Evolutionary conservation across 2,797 vertebrate genomes (phyloP).

Genomic region (Glossophaga mutica): DNA sequence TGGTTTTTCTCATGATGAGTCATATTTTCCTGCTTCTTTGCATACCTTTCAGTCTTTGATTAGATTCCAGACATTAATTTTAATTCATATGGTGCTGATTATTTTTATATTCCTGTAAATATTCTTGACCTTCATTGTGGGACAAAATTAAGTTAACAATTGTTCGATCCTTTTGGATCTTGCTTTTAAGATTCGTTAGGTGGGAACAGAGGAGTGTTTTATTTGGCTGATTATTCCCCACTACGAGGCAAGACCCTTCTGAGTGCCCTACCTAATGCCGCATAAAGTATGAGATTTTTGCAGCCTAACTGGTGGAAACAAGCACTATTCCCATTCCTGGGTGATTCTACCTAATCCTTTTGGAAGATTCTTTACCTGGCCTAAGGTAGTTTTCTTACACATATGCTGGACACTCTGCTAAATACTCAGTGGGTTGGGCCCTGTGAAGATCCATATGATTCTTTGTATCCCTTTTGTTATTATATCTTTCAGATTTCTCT

Average conservation of each 20-base stretch:
- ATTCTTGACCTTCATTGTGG: slow-evolving; percentile 7
- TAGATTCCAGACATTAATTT: slow-evolving; percentile 20
- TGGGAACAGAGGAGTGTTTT: background rate
- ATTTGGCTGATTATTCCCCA: background rate
- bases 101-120: slow-evolving; percentile 40
- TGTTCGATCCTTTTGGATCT: slow-evolving; percentile 6
- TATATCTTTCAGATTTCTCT: background rate
- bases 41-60: background rate
- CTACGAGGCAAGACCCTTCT: background rate
- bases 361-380: background rate
- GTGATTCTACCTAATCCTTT: background rate
- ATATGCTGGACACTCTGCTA: background rate
- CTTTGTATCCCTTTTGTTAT: background rate
- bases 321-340: background rate
- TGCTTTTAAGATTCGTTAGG: background rate
- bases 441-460: background rate
- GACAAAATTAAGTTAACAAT: background rate
- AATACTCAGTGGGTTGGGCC: background rate
- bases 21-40: background rate
- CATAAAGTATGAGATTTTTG: background rate
- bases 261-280: background rate
- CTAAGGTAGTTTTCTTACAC: background rate
- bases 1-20: slow-evolving; percentile 21
- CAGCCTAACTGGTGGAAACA: background rate
- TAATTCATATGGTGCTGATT: slow-evolving; percentile 17